Percentiles rank a stretch among this genome's conserved stretches.
These are phyloP conservation scores for Masticophis lateralis DNA, from an alignment of 2,797 vertebrate genomes.

Conservation along the genomic window DNA sequence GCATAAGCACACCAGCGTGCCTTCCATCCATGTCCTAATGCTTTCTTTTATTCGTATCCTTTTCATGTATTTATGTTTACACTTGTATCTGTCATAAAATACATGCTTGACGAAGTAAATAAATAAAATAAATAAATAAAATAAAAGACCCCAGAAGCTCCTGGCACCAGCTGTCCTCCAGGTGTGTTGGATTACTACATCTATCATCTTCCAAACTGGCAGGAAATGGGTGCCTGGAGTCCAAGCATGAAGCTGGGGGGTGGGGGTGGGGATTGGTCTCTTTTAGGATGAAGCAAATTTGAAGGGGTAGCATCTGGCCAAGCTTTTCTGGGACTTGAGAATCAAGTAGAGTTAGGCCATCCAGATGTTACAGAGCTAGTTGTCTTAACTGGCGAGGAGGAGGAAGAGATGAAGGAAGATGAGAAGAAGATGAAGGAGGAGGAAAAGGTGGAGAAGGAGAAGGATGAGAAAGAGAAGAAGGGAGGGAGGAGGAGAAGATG, in stretches of 20 bases:
- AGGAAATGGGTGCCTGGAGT: not conserved
- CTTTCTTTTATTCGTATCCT: no score
- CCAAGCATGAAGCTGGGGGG: not conserved
- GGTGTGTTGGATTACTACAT: not conserved
- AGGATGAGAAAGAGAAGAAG: no score
- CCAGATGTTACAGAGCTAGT: not conserved
- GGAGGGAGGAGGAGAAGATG: no score
- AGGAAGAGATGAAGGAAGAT: not conserved
- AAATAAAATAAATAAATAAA: no score
- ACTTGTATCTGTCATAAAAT: no score
- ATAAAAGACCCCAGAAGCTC: not conserved
- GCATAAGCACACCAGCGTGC: no score
- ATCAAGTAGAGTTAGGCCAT: not conserved
- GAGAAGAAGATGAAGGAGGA: no score
- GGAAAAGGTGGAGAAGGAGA: not conserved
- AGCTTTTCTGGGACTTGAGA: not conserved
- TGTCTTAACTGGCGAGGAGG: not conserved
- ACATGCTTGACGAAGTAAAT: no score
- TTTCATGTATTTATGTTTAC: no score
- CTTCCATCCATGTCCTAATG: no score
- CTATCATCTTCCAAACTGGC: not conserved
- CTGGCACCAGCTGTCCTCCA: not conserved
- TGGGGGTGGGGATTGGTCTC: not conserved
- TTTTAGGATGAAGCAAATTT: not conserved
- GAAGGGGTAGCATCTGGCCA: not conserved